Conservation (phyloP, 1,140 invertebrate species). For the Adelges cooleyi region DNA sequence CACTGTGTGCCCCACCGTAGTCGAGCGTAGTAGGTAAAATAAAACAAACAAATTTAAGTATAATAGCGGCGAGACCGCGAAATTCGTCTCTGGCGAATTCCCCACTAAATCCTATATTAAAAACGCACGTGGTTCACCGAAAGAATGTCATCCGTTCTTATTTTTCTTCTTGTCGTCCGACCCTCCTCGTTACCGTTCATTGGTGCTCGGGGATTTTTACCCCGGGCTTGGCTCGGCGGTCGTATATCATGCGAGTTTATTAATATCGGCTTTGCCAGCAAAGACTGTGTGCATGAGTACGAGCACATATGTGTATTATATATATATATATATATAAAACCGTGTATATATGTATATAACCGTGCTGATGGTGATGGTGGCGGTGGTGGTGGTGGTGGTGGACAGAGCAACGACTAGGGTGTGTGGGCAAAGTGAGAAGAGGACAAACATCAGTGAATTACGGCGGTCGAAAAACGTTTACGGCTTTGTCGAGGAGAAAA, state of each 20-base stretch:
- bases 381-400: not conserved
- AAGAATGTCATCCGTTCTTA: too few species aligned
- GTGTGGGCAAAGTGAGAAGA: too few species aligned
- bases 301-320: not conserved
- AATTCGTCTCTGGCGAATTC: too few species aligned
- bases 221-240: constrained; percentile 6
- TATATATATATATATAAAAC: too few species aligned
- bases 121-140: not conserved
- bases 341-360: too few species aligned
- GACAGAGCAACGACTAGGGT: not conserved
- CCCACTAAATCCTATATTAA: constrained; percentile 9
- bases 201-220: not conserved
- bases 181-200: not conserved
- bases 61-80: too few species aligned
- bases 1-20: too few species aligned
- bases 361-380: too few species aligned
- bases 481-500: constrained; percentile 8
- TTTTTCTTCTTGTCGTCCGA: not conserved
- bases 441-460: constrained; percentile 28
- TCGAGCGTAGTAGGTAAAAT: too few species aligned
- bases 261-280: constrained; percentile 20
- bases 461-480: constrained; percentile 27
- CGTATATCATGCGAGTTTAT: constrained; percentile 28
- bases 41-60: too few species aligned
- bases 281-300: not conserved